Evolutionary conservation across 2,888 invertebrate genomes (phyloP), one percentile per base, ranked within the genome.

Genomic region (Hirudinaria manillensis): DNA sequence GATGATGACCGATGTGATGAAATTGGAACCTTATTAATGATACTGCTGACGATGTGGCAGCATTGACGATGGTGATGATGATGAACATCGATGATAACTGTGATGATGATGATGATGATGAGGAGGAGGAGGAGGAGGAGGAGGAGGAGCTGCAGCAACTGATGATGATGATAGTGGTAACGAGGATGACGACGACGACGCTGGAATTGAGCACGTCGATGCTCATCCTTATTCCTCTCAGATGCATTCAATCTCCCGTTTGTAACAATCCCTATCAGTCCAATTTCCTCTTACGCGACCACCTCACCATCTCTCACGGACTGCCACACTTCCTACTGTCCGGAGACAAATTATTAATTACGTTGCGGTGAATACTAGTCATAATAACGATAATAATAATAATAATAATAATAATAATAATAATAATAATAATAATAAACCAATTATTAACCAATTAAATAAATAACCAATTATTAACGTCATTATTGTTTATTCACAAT

Each of bases 201-300:
- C 73, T 75, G 72, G 73, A 74, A 71, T 74, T 75, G 75, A 55
- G 7, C 70, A 67, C 70, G 38, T 72, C 3, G 68, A 19, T 70
- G 51, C 61, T 27, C 61, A 61, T 61, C 61, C 61, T 29, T 61
- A 61, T 61, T 61, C 61, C 29, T 13, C 24, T 24, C 61, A 29
- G 1, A 61, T 19, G 7, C 3, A 7, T 29, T 19, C 29, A 61
- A 61, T 61, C 61, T 61, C 61, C 61, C 61, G 61, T 61, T n/a
- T 29, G 29, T 29, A 61, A 29, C 61, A 61, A 61, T 61, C 29
- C 61, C n/a, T 61, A 61, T 61, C 29, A 61, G 29, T 61, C 61
- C 61, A 61, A 61, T 61, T 61, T 61, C 61, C 61, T 24, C 24
- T 61, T n/a, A 24, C 61, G 24, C n/a, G 61, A 2, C 61, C 29